Conservation (phyloP, 2,888 invertebrate species). For the Phymatocera aterrima region DNA sequence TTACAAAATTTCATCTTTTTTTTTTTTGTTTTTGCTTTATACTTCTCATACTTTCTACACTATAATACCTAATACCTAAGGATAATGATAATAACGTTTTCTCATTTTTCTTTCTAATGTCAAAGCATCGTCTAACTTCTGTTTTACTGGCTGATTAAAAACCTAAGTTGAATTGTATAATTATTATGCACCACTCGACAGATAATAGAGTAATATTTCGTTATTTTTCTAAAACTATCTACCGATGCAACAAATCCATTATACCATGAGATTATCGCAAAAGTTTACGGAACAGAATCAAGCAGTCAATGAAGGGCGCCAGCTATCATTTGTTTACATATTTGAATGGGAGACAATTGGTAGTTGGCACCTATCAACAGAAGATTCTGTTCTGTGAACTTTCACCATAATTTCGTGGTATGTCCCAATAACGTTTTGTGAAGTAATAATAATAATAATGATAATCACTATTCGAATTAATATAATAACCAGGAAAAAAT, state of each 20-base stretch:
- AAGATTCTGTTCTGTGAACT: too few species aligned
- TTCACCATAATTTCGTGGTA: too few species aligned
- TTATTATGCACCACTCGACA: constrained; percentile 46
- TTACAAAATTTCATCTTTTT: constrained; percentile 63
- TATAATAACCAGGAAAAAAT: too few species aligned
- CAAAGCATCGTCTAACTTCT: constrained; percentile 43
- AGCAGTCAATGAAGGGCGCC: neutral
- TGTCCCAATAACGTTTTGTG: too few species aligned
- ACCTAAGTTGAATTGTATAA: constrained; percentile 41
- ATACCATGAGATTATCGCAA: neutral
- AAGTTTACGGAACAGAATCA: too few species aligned
- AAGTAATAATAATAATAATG: too few species aligned
- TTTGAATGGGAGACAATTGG: too few species aligned
- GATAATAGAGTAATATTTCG: constrained; percentile 32
- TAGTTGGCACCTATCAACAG: too few species aligned
- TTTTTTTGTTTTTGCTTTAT: neutral
- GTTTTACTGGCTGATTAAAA: constrained; percentile 42
- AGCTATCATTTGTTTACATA: neutral
- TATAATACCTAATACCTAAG: constrained; percentile 60
- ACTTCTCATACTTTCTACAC: constrained; percentile 55
- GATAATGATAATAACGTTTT: neutral
- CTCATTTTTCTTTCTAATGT: neutral
- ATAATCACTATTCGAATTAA: too few species aligned
- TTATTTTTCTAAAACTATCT: constrained; percentile 25
- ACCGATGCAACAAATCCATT: constrained; percentile 16